Evolutionary conservation across 2,113 vertebrate genomes (phyloP).

Genomic region (Etheostoma cragini): DNA sequence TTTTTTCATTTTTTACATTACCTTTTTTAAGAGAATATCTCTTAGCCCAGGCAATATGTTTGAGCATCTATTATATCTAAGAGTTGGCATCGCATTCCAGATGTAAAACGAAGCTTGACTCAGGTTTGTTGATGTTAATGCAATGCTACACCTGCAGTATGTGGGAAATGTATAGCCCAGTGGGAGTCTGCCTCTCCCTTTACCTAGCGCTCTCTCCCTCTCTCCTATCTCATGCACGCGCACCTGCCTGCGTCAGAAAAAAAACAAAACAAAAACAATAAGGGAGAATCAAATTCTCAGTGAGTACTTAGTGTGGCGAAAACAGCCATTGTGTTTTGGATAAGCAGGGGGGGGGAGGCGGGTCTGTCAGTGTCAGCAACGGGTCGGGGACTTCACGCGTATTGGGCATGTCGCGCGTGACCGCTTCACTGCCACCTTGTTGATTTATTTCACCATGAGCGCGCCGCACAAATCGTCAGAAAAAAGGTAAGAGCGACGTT

Average conservation of each 20-base stretch:
- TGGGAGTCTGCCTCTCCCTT: constrained; percentile 35
- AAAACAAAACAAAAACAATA: background rate
- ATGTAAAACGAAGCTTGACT: background rate
- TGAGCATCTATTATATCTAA: background rate
- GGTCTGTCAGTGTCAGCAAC: background rate
- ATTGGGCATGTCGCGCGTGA: constrained; percentile 1
- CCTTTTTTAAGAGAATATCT: too few relatives aligned
- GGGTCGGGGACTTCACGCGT: background rate
- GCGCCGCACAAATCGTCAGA: constrained; percentile 49
- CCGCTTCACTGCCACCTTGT: constrained; percentile 25
- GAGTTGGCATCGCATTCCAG: background rate
- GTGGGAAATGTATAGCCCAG: constrained; percentile 50
- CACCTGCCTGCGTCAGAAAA: constrained; percentile 43
- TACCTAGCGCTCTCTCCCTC: constrained; percentile 18
- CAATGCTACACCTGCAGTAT: background rate
- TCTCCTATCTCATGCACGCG: background rate
- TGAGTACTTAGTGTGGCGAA: background rate
- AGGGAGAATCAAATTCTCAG: constrained; percentile 3
- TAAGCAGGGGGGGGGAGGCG: background rate
- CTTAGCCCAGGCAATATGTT: too few relatives aligned
- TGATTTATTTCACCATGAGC: constrained; percentile 67
- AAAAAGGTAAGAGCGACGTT: constrained; percentile 63
- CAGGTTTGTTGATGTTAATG: background rate
- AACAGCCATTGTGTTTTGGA: constrained; percentile 33
- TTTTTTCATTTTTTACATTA: too few relatives aligned